These are phyloP conservation scores for Scartelaos histophorus DNA, from an alignment of 2,113 vertebrate species.

Conservation along the genomic window DNA sequence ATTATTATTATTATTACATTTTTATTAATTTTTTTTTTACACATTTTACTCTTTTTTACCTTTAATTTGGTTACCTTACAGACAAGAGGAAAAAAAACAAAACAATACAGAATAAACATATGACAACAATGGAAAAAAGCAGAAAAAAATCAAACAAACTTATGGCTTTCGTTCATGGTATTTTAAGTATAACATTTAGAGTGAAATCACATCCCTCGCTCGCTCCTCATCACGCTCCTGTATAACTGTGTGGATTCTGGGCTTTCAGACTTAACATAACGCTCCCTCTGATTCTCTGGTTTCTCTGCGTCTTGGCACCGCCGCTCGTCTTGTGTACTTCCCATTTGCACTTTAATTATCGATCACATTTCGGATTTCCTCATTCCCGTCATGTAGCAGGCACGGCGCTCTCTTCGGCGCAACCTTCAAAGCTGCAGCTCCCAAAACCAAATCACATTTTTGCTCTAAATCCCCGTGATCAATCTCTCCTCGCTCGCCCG, in stretches of 20 bases:
- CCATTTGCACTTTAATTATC: slow-evolving; percentile 1
- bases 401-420: slow-evolving; percentile 21
- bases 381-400: slow-evolving; percentile 22
- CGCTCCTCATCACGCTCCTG: neutral
- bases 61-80: too few species aligned
- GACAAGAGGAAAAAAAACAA: too few species aligned
- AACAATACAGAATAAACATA: too few species aligned
- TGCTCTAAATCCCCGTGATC: slow-evolving; percentile 59
- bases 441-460: slow-evolving; percentile 48
- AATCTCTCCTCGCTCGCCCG: slow-evolving; percentile 50
- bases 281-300: neutral
- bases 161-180: too few species aligned
- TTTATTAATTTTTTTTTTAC: too few species aligned
- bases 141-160: too few species aligned
- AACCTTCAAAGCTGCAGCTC: slow-evolving; percentile 32
- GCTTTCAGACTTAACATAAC: neutral
- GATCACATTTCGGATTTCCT: neutral
- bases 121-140: neutral
- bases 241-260: neutral
- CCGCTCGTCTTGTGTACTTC: neutral
- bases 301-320: neutral
- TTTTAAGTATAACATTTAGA: too few species aligned
- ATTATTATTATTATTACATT: too few species aligned
- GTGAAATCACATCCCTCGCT: neutral
- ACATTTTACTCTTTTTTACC: too few species aligned